phyloP scores from a whole-genome alignment of 1,140 invertebrate genomes.

The Triops cancriformis region DNA sequence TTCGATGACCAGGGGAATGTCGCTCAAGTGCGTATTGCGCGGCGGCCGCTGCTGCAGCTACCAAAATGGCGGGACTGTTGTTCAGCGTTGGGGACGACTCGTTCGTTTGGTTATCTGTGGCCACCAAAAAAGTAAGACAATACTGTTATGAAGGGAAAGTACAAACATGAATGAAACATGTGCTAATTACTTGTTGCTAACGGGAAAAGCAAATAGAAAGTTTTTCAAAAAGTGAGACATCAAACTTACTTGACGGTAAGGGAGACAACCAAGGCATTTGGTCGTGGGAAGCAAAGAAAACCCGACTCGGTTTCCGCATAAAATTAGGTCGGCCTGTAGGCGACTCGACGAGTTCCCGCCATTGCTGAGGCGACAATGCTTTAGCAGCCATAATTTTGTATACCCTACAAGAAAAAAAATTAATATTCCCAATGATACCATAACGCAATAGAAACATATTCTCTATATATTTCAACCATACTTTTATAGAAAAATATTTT shows the following conservation, averaged over 20 bases:
- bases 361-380: conserved; percentile 25
- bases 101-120: not conserved
- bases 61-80: conserved; percentile 2
- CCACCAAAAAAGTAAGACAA: not conserved
- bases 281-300: conserved; percentile 7
- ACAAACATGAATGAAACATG: not conserved
- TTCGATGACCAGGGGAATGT: conserved; percentile 24
- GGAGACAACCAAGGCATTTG: not conserved
- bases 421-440: not conserved
- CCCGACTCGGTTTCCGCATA: not conserved
- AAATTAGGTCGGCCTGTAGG: conserved; percentile 2
- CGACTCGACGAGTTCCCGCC: conserved; percentile 18
- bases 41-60: conserved; percentile 4
- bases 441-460: too few relatives aligned
- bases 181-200: not conserved
- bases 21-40: conserved; percentile 19
- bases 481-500: too few relatives aligned
- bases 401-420: not conserved
- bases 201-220: not conserved
- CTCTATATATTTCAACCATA: too few relatives aligned
- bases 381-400: conserved; percentile 19
- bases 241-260: not conserved
- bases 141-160: too few relatives aligned
- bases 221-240: not conserved
- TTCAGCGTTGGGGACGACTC: not conserved